These are phyloP conservation scores for Odontomyia ornata DNA, from an alignment of 2,888 invertebrate genomes.

Conservation along the genomic window DNA sequence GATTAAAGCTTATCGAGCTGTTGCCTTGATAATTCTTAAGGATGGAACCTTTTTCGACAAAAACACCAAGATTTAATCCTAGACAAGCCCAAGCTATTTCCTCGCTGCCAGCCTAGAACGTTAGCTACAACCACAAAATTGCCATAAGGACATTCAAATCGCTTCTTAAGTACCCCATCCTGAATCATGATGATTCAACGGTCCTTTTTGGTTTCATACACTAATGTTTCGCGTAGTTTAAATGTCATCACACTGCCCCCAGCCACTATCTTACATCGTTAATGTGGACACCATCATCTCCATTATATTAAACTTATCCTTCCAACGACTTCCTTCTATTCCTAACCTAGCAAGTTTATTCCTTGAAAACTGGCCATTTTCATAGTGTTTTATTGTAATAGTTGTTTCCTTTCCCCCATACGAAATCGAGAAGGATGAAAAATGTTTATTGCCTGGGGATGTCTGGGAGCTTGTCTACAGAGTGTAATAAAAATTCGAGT, in stretches of 20 bases:
- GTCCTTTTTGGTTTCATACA: not conserved
- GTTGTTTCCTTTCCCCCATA: not conserved
- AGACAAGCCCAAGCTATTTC: no score
- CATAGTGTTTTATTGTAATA: constrained; percentile 26
- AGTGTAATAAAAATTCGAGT: constrained; percentile 48
- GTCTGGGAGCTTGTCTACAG: constrained; percentile 48
- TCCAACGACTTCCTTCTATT: constrained; percentile 17
- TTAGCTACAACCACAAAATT: not conserved
- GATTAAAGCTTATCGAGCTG: no score
- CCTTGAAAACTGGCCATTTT: constrained; percentile 16
- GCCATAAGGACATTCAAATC: not conserved
- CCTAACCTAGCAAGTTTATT: not conserved
- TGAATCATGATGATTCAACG: not conserved
- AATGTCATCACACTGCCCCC: constrained; percentile 26
- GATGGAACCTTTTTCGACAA: no score
- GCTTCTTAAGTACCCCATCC: constrained; percentile 1
- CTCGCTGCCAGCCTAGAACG: no score
- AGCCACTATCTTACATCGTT: constrained; percentile 3
- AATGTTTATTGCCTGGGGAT: constrained; percentile 49
- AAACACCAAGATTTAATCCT: no score
- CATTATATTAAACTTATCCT: constrained; percentile 39
- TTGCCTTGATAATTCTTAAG: no score
- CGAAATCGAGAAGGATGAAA: constrained; percentile 48
- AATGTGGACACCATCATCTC: constrained; percentile 15
- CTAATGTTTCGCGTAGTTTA: not conserved